phyloP scores from a whole-genome alignment of 1,140 invertebrate species.

The Drosophila busckii region DNA sequence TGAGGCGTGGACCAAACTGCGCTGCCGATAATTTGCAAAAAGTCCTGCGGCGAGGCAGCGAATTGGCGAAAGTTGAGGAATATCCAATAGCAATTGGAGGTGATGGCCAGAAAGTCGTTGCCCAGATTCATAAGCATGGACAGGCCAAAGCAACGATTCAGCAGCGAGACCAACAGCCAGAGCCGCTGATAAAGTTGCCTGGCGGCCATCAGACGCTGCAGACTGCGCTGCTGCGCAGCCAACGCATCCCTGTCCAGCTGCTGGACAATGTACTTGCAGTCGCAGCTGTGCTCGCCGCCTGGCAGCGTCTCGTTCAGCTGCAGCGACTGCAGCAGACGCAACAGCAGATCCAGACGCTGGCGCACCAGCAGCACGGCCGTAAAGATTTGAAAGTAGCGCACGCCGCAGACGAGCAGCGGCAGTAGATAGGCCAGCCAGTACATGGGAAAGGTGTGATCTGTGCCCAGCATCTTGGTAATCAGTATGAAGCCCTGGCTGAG shows the following conservation, averaged over 20 bases:
- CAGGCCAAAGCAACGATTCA: constrained; percentile 58
- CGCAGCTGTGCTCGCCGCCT: not conserved
- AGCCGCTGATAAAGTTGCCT: constrained; percentile 59
- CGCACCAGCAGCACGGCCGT: constrained; percentile 46
- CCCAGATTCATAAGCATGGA: constrained; percentile 65
- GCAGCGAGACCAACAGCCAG: constrained; percentile 41
- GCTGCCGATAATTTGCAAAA: constrained; percentile 57
- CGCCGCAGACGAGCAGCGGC: constrained; percentile 55
- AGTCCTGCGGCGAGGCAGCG: constrained; percentile 37
- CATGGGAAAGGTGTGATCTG: constrained; percentile 24
- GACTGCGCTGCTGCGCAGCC: constrained; percentile 6
- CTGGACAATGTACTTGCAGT: constrained; percentile 5
- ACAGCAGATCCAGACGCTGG: constrained; percentile 43
- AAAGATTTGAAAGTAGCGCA: constrained; percentile 72
- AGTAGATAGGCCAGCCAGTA: constrained; percentile 67
- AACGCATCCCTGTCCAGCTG: not conserved
- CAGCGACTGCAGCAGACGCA: constrained; percentile 28
- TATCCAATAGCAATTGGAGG: constrained; percentile 75
- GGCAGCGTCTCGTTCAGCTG: constrained; percentile 18
- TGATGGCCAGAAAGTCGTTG: constrained; percentile 72
- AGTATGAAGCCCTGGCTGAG: constrained; percentile 54
- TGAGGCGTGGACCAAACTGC: constrained; percentile 61
- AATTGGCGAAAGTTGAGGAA: constrained; percentile 66
- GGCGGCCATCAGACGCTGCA: constrained; percentile 45
- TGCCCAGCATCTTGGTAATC: constrained; percentile 31